Evolutionary conservation across 2,888 invertebrate species (phyloP), one percentile per base, ranked within the genome.

Genomic region (Stenotaenia linearis): DNA sequence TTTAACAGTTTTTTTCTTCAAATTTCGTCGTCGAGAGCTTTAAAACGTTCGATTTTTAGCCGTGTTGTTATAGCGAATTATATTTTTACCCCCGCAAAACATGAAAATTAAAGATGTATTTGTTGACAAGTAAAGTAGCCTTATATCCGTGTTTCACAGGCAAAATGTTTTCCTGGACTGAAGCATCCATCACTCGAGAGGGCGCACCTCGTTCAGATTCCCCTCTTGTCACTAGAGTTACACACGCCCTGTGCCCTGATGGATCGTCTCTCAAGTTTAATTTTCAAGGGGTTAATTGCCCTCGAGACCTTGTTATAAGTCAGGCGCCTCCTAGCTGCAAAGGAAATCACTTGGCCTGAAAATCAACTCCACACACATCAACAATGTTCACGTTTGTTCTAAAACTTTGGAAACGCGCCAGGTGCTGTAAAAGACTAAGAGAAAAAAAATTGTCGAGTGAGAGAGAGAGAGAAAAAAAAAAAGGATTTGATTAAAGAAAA

Each of bases 281-380:
- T 56, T 56, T 56, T 56, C 56, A 56, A 56, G 56, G 56, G 56
- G 56, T 56, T 56, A 56, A 56, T 56, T 56, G 56, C 56, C 56
- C 56, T 23, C 56, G 56, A 56, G 56, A 56, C 56, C 56, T 56
- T 56, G 56, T 56, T 56, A 56, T 56, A 56, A 56, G 56, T 56
- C 56, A 56, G 56, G 23, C 56, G 56, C 56, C 56, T 37, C 1
- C 37, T 37, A 37, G 37, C 37, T 56, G 56, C 56, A 56, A 56
- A 56, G 15, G 56, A 56, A 56, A 56, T 56, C 56, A 56, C 56
- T 56, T 56, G 56, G 56, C 56, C 23, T 56, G 56, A 56, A 56
- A 56, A 56, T 56, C 56, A 56, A 18, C 56, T 56, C 56, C 21
- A 56, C 56, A 9, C 56, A 23, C 56, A 23, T 56, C 56, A 56